These are phyloP conservation scores for Gandaritis pyraliata DNA, from an alignment of 2,888 invertebrate genomes.

Conservation along the genomic window DNA sequence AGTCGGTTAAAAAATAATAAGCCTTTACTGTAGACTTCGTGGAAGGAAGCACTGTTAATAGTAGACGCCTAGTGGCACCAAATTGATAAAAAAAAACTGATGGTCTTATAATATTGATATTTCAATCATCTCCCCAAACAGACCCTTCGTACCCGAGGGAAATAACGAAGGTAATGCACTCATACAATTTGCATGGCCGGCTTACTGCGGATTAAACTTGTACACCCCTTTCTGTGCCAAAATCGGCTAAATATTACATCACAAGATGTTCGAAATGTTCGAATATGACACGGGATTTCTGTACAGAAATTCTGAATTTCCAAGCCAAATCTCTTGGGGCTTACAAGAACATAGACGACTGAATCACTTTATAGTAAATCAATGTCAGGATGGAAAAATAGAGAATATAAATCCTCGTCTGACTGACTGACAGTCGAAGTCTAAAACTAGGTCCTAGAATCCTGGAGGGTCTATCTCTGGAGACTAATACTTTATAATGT, in stretches of 20 bases:
- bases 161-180: conserved; percentile 52
- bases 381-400: background rate
- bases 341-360: background rate
- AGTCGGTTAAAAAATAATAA: too few species aligned
- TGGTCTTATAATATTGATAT: conserved; percentile 16
- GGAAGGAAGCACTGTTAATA: too few species aligned
- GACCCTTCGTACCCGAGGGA: conserved; percentile 44
- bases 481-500: too few species aligned
- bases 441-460: too few species aligned
- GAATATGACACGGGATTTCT: conserved; percentile 10
- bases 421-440: too few species aligned
- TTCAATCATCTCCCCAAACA: conserved; percentile 22
- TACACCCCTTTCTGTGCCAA: conserved; percentile 23
- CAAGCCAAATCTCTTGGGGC: background rate
- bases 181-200: conserved; percentile 58
- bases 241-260: conserved; percentile 16
- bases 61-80: too few species aligned
- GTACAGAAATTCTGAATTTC: background rate
- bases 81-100: background rate
- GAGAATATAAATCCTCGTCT: background rate
- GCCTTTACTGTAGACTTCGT: too few species aligned
- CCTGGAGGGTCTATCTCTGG: too few species aligned
- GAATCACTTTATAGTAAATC: background rate
- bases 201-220: conserved; percentile 40
- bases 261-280: conserved; percentile 26